These are phyloP conservation scores for Clarias pachynema DNA, from an alignment of 2,797 vertebrate species.

Conservation along the genomic window DNA sequence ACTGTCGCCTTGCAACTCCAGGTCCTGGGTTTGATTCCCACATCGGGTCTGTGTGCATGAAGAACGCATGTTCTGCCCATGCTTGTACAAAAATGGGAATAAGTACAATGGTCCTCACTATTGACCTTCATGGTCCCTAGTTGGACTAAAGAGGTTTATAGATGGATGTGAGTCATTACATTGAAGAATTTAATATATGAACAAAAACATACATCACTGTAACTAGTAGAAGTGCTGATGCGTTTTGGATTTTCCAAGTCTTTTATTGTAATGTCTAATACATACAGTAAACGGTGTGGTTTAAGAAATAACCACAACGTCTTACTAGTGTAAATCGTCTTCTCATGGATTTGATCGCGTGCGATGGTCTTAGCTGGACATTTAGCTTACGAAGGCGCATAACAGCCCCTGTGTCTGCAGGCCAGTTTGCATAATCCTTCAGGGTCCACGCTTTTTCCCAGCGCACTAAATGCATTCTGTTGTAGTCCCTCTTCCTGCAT, in stretches of 20 bases:
- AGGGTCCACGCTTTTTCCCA: constrained; percentile 57
- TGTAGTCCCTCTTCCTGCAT: constrained; percentile 44
- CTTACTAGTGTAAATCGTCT: background rate
- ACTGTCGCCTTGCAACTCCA: too few species aligned
- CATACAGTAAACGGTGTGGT: background rate
- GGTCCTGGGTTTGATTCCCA: too few species aligned
- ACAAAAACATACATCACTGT: background rate
- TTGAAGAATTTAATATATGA: background rate
- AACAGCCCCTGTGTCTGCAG: constrained; percentile 54
- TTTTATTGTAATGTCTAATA: background rate
- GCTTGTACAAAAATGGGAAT: too few species aligned
- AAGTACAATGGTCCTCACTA: too few species aligned
- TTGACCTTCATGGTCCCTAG: too few species aligned
- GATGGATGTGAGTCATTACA: background rate
- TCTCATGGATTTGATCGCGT: background rate
- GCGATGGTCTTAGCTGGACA: constrained; percentile 6
- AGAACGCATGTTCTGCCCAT: too few species aligned
- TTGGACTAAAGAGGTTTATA: too few species aligned
- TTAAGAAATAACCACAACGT: background rate
- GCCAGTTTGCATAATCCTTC: constrained; percentile 56
- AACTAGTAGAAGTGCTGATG: background rate
- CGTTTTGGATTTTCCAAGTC: background rate
- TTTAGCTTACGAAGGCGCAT: constrained; percentile 54
- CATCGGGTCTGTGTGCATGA: too few species aligned
- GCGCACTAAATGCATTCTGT: constrained; percentile 57